phyloP scores from a whole-genome alignment of 2,113 vertebrate species.

The Neopipo cinnamomea region DNA sequence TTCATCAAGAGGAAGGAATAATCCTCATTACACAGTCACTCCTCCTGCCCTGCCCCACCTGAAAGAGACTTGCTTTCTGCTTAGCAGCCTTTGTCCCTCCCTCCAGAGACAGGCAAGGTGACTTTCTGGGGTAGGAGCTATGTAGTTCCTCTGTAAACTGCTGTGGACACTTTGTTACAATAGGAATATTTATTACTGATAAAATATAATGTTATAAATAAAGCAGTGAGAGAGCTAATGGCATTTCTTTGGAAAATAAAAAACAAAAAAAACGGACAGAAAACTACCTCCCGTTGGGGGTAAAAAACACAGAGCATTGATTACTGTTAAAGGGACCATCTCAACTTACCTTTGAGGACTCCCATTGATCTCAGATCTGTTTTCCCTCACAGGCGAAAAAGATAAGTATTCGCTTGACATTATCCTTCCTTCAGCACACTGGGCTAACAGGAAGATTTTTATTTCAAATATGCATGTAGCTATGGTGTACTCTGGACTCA shows the following conservation, averaged over 20 bases:
- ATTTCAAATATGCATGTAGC: neutral
- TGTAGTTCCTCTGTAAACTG: neutral
- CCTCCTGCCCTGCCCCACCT: neutral
- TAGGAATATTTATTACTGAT: neutral
- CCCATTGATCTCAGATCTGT: constrained; percentile 29
- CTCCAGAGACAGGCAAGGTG: neutral
- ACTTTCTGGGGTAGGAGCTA: neutral
- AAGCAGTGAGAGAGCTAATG: neutral
- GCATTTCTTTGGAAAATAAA: neutral
- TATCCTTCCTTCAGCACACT: constrained; percentile 14
- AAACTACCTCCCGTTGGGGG: neutral
- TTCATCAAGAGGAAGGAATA: neutral
- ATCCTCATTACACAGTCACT: neutral
- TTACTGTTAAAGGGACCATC: constrained; percentile 46
- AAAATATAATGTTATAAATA: neutral
- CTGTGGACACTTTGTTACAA: neutral
- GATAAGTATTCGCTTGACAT: constrained; percentile 40
- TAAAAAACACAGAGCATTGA: neutral
- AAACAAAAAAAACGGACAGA: neutral
- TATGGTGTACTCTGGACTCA: neutral
- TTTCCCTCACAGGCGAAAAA: neutral
- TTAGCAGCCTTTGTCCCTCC: neutral
- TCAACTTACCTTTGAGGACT: constrained; percentile 50
- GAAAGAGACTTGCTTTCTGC: neutral
- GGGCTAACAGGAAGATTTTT: constrained; percentile 1